Percentiles rank a stretch among this genome's conserved stretches.
phyloP scores from a whole-genome alignment of 1,140 invertebrate species.

The Mylabris phalerata region DNA sequence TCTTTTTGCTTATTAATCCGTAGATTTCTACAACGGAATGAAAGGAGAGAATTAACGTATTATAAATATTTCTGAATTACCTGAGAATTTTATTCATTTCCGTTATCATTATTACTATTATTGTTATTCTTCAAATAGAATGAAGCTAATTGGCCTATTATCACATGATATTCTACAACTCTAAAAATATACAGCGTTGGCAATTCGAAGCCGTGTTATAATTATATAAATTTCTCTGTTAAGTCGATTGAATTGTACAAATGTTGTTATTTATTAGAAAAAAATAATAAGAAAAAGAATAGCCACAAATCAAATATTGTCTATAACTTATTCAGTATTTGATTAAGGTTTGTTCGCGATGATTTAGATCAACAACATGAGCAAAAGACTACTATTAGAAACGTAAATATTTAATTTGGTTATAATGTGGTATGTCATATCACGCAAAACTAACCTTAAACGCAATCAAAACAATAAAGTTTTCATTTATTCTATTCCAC shows the following conservation, averaged over 20 bases:
- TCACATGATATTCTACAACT: background rate
- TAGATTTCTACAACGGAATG: too few relatives aligned
- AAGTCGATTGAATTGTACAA: constrained; percentile 2
- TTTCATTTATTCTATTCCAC: constrained; percentile 6
- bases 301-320: constrained; percentile 34
- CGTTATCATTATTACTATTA: too few relatives aligned
- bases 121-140: too few relatives aligned
- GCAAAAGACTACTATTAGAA: constrained; percentile 40
- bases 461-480: constrained; percentile 22
- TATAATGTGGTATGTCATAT: constrained; percentile 39
- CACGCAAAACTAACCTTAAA: constrained; percentile 40
- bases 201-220: too few relatives aligned
- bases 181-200: too few relatives aligned
- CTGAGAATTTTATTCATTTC: too few relatives aligned
- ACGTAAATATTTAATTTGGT: constrained; percentile 39
- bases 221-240: constrained; percentile 1
- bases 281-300: constrained; percentile 6
- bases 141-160: too few relatives aligned
- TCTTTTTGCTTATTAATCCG: too few relatives aligned
- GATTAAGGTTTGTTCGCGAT: constrained; percentile 39
- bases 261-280: background rate
- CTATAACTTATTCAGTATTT: constrained; percentile 39
- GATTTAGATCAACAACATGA: constrained; percentile 40
- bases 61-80: too few relatives aligned
- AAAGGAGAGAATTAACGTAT: too few relatives aligned